Conservation (phyloP, 2,888 invertebrate genomes). For the Phyllotreta striolata region DNA sequence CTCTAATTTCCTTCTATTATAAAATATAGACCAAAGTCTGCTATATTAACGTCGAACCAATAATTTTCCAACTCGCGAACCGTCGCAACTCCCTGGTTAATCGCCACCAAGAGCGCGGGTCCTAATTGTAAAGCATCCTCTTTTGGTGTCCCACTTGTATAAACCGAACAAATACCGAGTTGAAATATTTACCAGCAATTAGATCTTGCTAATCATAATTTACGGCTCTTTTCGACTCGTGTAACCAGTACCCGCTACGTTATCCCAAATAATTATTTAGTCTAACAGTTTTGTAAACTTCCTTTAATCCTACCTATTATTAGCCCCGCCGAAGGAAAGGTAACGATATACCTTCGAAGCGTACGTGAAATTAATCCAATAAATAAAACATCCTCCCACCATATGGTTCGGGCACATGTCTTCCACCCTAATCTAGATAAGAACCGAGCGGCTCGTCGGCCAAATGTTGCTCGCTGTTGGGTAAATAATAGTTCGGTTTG, state of each 20-base stretch:
- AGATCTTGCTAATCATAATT: slow-evolving; percentile 39
- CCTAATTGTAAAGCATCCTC: slow-evolving; percentile 34
- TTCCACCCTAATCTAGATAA: slow-evolving; percentile 32
- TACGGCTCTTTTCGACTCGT: slow-evolving; percentile 30
- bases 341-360: slow-evolving; percentile 12
- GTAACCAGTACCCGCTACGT: slow-evolving; percentile 16
- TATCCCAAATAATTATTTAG: too few relatives aligned
- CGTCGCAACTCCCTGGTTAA: slow-evolving; percentile 27
- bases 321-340: slow-evolving; percentile 10
- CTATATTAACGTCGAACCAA: slow-evolving; percentile 1
- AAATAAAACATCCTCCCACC: slow-evolving; percentile 22
- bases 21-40: too few relatives aligned
- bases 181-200: slow-evolving; percentile 46
- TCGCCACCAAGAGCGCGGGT: slow-evolving; percentile 21
- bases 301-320: slow-evolving; percentile 8
- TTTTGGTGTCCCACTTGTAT: slow-evolving; percentile 38
- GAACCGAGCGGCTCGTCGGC: slow-evolving; percentile 1
- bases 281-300: neutral
- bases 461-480: slow-evolving; percentile 17
- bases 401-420: slow-evolving; percentile 32
- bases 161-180: slow-evolving; percentile 45
- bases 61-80: too few relatives aligned
- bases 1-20: too few relatives aligned
- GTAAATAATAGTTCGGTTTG: slow-evolving; percentile 20
- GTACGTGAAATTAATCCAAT: slow-evolving; percentile 20